Conservation (phyloP, 2,797 vertebrate species). For the Anguilla marmorata region DNA sequence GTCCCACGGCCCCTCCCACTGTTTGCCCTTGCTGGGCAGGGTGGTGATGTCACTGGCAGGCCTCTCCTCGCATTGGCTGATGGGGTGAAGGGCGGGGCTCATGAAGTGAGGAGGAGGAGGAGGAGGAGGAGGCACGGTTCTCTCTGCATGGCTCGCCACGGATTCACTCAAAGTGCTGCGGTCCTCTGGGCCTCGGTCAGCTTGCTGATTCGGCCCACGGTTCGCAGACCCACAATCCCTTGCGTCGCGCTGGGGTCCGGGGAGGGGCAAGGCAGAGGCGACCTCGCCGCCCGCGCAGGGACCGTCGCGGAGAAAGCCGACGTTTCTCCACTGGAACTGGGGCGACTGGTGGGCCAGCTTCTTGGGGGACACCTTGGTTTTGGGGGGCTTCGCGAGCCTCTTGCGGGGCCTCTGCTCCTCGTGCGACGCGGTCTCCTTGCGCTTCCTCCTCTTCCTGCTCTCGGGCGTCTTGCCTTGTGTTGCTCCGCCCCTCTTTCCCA, state of each 20-base stretch:
- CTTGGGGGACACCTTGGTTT: slow-evolving; percentile 24
- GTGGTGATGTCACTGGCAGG: neutral
- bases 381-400: neutral
- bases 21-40: neutral
- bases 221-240: neutral
- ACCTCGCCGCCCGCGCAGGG: neutral
- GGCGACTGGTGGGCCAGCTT: slow-evolving; percentile 36
- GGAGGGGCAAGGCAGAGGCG: neutral
- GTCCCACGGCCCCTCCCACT: slow-evolving; percentile 19
- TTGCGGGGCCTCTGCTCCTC: slow-evolving; percentile 33
- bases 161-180: neutral
- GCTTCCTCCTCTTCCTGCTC: slow-evolving; percentile 23
- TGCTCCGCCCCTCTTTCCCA: neutral
- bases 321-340: neutral
- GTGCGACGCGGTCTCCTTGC: neutral
- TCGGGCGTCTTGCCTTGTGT: neutral
- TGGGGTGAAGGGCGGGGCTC: neutral
- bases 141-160: neutral
- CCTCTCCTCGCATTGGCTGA: neutral
- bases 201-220: neutral
- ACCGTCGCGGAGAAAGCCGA: neutral
- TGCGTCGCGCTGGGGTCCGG: neutral
- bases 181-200: neutral
- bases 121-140: neutral
- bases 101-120: neutral